phyloP scores from a whole-genome alignment of 1,140 invertebrate genomes.

The Leptonema lineaticorne region DNA sequence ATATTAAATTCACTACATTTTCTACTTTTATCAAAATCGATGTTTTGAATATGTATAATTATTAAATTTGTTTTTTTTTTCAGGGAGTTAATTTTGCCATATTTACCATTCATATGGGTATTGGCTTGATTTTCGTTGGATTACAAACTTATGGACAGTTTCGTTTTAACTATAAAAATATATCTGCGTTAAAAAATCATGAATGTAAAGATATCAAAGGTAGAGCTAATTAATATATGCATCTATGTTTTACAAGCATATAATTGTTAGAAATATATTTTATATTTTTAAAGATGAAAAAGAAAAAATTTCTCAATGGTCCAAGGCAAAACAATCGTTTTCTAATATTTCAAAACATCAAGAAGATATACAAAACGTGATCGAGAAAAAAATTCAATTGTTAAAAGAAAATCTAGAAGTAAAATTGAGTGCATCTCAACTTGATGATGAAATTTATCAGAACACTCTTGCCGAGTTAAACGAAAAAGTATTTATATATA shows the following conservation, averaged over 20 bases:
- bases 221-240: too few relatives aligned
- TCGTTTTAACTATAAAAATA: constrained; percentile 71
- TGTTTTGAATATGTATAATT: too few relatives aligned
- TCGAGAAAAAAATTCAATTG: too few relatives aligned
- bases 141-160: constrained; percentile 71
- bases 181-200: constrained; percentile 62
- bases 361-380: too few relatives aligned
- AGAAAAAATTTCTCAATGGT: constrained; percentile 84
- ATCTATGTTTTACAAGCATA: too few relatives aligned
- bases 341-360: too few relatives aligned
- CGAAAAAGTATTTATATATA: constrained; percentile 56
- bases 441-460: constrained; percentile 67
- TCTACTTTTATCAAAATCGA: too few relatives aligned
- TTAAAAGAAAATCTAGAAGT: too few relatives aligned
- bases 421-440: constrained; percentile 63
- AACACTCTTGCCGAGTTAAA: constrained; percentile 72
- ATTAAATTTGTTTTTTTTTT: too few relatives aligned
- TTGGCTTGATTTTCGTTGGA: constrained; percentile 71
- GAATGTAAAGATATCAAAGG: constrained; percentile 60
- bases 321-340: constrained; percentile 75
- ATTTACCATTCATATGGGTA: constrained; percentile 78
- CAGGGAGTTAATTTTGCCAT: constrained; percentile 80
- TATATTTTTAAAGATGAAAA: constrained; percentile 64
- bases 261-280: background rate
- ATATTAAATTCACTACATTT: too few relatives aligned